These are phyloP conservation scores for Oophaga pumilio DNA, from an alignment of 2,113 vertebrate species.

Conservation along the genomic window DNA sequence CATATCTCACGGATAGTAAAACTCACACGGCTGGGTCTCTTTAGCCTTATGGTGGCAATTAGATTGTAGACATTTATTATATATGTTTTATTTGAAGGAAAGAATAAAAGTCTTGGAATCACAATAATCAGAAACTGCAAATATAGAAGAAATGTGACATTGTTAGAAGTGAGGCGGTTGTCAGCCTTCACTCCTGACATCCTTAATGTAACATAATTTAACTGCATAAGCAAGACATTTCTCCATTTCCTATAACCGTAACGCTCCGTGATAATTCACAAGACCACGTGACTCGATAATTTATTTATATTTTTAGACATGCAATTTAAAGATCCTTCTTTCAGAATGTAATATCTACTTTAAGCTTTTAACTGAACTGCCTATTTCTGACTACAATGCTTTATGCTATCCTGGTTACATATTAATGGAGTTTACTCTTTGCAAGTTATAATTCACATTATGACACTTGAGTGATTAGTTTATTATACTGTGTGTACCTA, in stretches of 20 bases:
- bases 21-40: no score
- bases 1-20: no score
- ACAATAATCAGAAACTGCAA: background rate
- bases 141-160: background rate
- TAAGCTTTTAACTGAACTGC: slow-evolving; percentile 59
- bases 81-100: background rate
- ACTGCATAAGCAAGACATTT: slow-evolving; percentile 29
- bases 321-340: slow-evolving; percentile 56
- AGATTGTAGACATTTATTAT: background rate
- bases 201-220: slow-evolving; percentile 33
- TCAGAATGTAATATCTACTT: slow-evolving; percentile 56
- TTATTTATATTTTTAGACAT: slow-evolving; percentile 56
- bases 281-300: slow-evolving; percentile 30
- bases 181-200: slow-evolving; percentile 8
- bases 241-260: slow-evolving; percentile 1
- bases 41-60: no score
- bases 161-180: background rate
- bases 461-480: slow-evolving; percentile 59
- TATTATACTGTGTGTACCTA: slow-evolving; percentile 57
- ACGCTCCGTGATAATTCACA: slow-evolving; percentile 34
- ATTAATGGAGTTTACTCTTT: slow-evolving; percentile 59
- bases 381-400: slow-evolving; percentile 58
- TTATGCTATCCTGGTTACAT: slow-evolving; percentile 57
- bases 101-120: background rate
- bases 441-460: slow-evolving; percentile 59